Conservation (phyloP, 2,113 vertebrate species). For the Condylura cristata region DNA sequence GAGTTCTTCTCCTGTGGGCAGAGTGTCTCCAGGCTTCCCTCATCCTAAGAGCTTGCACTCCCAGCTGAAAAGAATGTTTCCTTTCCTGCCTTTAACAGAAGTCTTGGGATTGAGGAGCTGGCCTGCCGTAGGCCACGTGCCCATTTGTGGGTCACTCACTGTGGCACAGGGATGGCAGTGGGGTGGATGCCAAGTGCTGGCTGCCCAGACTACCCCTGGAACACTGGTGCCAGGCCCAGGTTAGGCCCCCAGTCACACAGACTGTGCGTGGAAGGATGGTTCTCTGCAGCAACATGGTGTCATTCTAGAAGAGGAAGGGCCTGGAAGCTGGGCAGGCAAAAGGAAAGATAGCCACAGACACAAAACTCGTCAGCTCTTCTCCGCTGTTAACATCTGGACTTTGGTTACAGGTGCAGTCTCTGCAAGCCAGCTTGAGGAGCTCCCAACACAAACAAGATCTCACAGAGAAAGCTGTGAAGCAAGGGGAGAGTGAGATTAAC, state of each 20-base stretch:
- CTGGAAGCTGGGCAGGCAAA: not conserved
- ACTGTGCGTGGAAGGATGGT: not conserved
- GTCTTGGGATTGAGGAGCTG: not conserved
- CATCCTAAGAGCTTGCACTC: not conserved
- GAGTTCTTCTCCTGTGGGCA: not conserved
- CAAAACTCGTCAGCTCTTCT: not conserved
- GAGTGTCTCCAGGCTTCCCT: not conserved
- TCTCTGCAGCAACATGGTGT: not conserved
- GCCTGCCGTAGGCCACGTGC: not conserved
- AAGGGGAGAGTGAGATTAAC: constrained; percentile 91
- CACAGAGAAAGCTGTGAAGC: constrained; percentile 87
- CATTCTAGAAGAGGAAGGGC: not conserved
- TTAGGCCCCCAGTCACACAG: not conserved
- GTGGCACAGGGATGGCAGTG: not conserved
- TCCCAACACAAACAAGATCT: constrained; percentile 90
- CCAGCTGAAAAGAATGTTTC: not conserved
- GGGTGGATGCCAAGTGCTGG: not conserved
- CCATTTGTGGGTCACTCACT: not conserved
- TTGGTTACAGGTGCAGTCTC: constrained; percentile 89
- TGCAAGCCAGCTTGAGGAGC: constrained; percentile 87
- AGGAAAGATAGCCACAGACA: accelerated
- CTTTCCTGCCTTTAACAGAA: not conserved
- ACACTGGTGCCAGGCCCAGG: not conserved
- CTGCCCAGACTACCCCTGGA: not conserved
- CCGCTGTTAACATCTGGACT: constrained; percentile 60